phyloP scores from a whole-genome alignment of 2,888 invertebrate species.

The Heterodera filipjevi region DNA sequence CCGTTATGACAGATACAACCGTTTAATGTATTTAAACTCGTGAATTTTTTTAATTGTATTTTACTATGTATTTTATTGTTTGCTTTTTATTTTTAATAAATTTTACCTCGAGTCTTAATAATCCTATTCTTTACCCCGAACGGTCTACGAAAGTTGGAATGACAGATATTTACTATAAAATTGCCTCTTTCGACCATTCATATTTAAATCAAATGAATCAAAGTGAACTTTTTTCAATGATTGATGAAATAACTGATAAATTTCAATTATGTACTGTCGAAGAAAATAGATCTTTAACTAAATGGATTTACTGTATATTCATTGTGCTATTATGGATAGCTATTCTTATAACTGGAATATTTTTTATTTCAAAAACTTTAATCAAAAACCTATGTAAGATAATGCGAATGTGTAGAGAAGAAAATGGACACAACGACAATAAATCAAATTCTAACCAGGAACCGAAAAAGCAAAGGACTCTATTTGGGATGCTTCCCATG shows the following conservation, averaged over 20 bases:
- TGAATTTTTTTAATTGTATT: not conserved
- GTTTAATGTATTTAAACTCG: not conserved
- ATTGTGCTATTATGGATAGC: not conserved
- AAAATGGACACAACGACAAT: not conserved
- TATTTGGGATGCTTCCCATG: not conserved
- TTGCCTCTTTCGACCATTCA: not conserved
- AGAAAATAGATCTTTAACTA: not conserved
- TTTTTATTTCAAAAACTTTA: not conserved
- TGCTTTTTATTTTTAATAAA: not conserved
- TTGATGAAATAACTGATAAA: not conserved
- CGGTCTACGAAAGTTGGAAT: not conserved
- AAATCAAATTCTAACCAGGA: not conserved
- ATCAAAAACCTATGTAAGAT: not conserved
- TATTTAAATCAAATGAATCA: not conserved
- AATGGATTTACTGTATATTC: not conserved
- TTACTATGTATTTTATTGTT: not conserved
- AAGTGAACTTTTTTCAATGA: too few relatives aligned
- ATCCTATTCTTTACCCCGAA: not conserved
- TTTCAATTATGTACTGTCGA: not conserved
- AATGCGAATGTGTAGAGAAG: not conserved
- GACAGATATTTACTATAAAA: not conserved
- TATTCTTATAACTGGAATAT: not conserved
- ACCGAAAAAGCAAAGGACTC: not conserved
- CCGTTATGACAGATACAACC: not conserved
- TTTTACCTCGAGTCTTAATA: not conserved